Conservation (phyloP, 1,140 invertebrate species). For the Drosophila varians region DNA sequence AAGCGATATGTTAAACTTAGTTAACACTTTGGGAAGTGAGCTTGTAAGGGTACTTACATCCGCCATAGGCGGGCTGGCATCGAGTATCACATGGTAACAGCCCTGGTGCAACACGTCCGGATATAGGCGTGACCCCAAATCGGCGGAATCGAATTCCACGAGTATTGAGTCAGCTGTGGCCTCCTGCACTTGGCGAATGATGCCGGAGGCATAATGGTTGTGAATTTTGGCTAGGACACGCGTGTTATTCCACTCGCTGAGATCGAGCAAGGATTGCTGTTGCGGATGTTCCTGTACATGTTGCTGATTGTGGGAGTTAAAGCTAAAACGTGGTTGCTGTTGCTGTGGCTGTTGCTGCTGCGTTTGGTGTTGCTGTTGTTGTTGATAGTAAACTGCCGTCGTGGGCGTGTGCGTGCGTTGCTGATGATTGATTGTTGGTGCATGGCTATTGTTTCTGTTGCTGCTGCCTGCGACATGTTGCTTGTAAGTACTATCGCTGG, state of each 20-base stretch:
- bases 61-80: constrained; percentile 93
- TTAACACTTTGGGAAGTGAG: neutral
- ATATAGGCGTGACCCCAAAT: constrained; percentile 85
- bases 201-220: constrained; percentile 92
- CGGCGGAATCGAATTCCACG: constrained; percentile 89
- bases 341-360: constrained; percentile 48
- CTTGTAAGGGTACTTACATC: constrained; percentile 61
- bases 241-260: constrained; percentile 95
- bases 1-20: neutral
- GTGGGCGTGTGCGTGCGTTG: constrained; percentile 68
- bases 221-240: constrained; percentile 93
- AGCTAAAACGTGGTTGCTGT: constrained; percentile 68
- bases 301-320: constrained; percentile 73
- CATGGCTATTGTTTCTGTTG: constrained; percentile 53
- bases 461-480: constrained; percentile 61
- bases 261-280: constrained; percentile 86
- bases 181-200: constrained; percentile 85
- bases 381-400: constrained; percentile 53
- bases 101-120: constrained; percentile 90
- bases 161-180: constrained; percentile 86
- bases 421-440: constrained; percentile 61
- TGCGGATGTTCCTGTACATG: constrained; percentile 63
- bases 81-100: constrained; percentile 95
- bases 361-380: too few relatives aligned
- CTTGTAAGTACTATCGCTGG: constrained; percentile 59